A percentile compares a stretch with the other conserved stretches of the same genome.
Conservation (phyloP, 2,888 invertebrate species). For the Allygus modestus region DNA sequence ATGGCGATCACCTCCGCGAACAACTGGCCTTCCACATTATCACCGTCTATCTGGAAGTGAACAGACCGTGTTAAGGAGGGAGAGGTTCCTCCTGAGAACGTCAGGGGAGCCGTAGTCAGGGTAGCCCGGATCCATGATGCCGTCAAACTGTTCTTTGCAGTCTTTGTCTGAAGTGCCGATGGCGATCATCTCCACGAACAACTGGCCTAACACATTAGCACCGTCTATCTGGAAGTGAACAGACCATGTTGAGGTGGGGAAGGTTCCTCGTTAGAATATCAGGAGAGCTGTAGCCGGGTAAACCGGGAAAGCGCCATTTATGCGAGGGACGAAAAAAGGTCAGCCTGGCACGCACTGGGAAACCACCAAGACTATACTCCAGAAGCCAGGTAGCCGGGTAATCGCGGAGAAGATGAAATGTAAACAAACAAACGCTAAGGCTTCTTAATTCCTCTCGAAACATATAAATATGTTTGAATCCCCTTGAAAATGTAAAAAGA, state of each 20-base stretch:
- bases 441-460: too few relatives aligned
- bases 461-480: too few relatives aligned
- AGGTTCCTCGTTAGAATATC: conserved; percentile 82
- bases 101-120: conserved; percentile 93
- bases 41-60: neutral
- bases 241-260: conserved; percentile 94
- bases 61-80: conserved; percentile 93
- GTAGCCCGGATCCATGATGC: conserved; percentile 97
- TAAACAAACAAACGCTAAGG: too few relatives aligned
- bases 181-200: conserved; percentile 5
- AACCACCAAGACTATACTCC: too few relatives aligned
- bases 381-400: too few relatives aligned
- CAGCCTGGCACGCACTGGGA: too few relatives aligned
- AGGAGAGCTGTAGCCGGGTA: conserved; percentile 93
- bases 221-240: conserved; percentile 69
- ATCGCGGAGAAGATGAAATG: too few relatives aligned
- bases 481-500: too few relatives aligned
- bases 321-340: too few relatives aligned
- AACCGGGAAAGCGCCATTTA: too few relatives aligned
- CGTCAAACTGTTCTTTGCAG: conserved; percentile 76
- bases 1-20: conserved; percentile 18
- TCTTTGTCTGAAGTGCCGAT: neutral
- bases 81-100: conserved; percentile 82
- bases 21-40: neutral
- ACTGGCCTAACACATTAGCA: neutral